A percentile compares a stretch with the other conserved stretches of the same genome.
These are phyloP conservation scores for Drepana falcataria DNA, from an alignment of 2,888 invertebrate genomes.

Conservation along the genomic window DNA sequence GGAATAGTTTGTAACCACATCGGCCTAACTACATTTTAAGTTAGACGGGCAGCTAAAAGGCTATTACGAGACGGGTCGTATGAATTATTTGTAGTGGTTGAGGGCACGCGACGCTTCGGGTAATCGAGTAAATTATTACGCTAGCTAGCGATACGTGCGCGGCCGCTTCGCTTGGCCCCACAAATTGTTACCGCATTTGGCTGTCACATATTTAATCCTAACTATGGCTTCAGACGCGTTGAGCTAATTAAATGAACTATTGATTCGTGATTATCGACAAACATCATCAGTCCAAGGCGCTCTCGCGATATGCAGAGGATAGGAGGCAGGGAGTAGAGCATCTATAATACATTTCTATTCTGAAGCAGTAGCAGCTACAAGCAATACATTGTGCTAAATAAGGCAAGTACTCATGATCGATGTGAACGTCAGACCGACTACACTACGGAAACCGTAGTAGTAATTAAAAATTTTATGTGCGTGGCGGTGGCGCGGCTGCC, in stretches of 20 bases:
- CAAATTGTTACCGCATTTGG: slow-evolving; percentile 8
- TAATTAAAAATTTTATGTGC: slow-evolving; percentile 51
- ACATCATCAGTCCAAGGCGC: too few relatives aligned
- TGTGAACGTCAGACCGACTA: slow-evolving; percentile 12
- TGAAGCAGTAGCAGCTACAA: too few relatives aligned
- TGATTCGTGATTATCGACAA: too few relatives aligned
- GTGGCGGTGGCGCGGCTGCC: slow-evolving; percentile 29
- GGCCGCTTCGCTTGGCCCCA: slow-evolving; percentile 8
- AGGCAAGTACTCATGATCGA: neutral
- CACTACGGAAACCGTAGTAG: slow-evolving; percentile 21
- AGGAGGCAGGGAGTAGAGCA: too few relatives aligned
- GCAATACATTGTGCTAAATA: neutral
- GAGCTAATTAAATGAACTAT: too few relatives aligned
- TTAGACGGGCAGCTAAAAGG: slow-evolving; percentile 70
- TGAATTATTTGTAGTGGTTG: slow-evolving; percentile 70
- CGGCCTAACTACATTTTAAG: slow-evolving; percentile 65
- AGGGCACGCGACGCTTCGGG: slow-evolving; percentile 49
- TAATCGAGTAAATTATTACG: slow-evolving; percentile 59
- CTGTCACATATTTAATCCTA: neutral
- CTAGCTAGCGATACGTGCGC: slow-evolving; percentile 35
- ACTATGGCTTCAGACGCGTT: too few relatives aligned
- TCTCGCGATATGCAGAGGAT: too few relatives aligned
- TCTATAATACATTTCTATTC: too few relatives aligned
- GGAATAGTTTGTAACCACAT: slow-evolving; percentile 54
- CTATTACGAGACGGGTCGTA: slow-evolving; percentile 66